Evolutionary conservation across 2,113 vertebrate genomes (phyloP).

Genomic region (Neodontobutis hainanensis): DNA sequence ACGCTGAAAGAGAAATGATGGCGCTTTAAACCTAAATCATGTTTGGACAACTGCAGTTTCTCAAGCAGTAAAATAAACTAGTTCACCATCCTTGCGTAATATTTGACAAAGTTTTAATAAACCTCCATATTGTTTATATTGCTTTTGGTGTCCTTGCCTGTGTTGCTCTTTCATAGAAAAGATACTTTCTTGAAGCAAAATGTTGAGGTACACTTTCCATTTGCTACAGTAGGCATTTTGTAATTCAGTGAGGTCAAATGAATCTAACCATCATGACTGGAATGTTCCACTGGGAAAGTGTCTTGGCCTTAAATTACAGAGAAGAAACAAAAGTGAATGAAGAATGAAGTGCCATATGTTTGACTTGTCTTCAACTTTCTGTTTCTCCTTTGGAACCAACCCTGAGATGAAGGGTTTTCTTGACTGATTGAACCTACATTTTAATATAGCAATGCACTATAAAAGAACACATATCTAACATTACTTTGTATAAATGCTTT

Average conservation of each 20-base stretch:
- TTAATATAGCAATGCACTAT: neutral
- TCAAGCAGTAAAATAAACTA: slow-evolving; percentile 14
- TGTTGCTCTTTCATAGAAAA: neutral
- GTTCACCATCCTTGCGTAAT: slow-evolving; percentile 8
- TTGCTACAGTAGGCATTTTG: slow-evolving; percentile 1
- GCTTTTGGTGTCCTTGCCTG: neutral
- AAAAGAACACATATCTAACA: neutral
- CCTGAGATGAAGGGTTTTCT: too few relatives aligned
- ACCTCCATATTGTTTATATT: neutral
- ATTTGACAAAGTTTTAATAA: neutral
- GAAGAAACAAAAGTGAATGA: slow-evolving; percentile 11
- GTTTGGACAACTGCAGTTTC: slow-evolving; percentile 15
- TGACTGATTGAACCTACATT: too few relatives aligned
- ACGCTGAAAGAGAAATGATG: slow-evolving; percentile 16
- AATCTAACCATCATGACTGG: slow-evolving; percentile 6
- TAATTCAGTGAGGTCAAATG: neutral
- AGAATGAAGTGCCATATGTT: neutral
- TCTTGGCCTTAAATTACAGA: neutral
- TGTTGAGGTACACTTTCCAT: neutral
- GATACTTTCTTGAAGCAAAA: neutral
- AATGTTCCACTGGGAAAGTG: slow-evolving; percentile 39
- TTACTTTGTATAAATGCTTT: neutral
- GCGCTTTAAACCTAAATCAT: slow-evolving; percentile 10
- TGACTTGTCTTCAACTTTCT: neutral
- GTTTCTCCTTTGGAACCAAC: slow-evolving; percentile 1